Evolutionary conservation across 2,797 vertebrate species (phyloP).

Genomic region (Fratercula arctica): DNA sequence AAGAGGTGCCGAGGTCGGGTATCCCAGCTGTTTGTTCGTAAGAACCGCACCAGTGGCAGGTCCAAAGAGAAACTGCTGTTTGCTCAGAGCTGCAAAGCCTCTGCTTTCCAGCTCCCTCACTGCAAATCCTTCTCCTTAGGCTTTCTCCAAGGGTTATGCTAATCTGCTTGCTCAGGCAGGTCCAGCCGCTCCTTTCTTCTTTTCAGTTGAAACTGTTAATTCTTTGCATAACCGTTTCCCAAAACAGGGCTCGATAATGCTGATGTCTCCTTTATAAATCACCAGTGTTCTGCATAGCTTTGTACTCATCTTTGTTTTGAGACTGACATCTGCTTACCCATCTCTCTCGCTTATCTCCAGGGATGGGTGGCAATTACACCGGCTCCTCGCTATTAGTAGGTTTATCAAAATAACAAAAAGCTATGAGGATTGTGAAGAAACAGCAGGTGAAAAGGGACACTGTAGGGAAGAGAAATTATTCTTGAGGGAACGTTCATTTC

Average conservation of each 20-base stretch:
- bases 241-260: slow-evolving; percentile 38
- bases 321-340: slow-evolving; percentile 45
- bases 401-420: slow-evolving; percentile 61
- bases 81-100: neutral
- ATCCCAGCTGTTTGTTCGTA: rapidly evolving
- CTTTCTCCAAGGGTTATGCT: slow-evolving; percentile 32
- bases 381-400: neutral
- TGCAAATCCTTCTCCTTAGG: slow-evolving; percentile 15
- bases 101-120: neutral
- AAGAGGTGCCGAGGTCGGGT: neutral
- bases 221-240: slow-evolving; percentile 4
- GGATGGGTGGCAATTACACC: slow-evolving; percentile 36
- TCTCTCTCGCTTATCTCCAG: slow-evolving; percentile 47
- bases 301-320: slow-evolving; percentile 52
- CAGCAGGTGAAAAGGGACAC: neutral
- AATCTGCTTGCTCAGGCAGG: neutral
- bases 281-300: slow-evolving; percentile 35
- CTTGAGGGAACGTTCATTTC: neutral
- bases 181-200: neutral
- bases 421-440: neutral
- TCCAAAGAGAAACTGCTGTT: neutral
- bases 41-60: neutral
- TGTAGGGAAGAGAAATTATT: neutral
- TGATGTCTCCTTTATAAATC: slow-evolving; percentile 51
- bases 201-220: slow-evolving; percentile 8